phyloP scores from a whole-genome alignment of 2,797 vertebrate genomes.

The Falco rusticolus region DNA sequence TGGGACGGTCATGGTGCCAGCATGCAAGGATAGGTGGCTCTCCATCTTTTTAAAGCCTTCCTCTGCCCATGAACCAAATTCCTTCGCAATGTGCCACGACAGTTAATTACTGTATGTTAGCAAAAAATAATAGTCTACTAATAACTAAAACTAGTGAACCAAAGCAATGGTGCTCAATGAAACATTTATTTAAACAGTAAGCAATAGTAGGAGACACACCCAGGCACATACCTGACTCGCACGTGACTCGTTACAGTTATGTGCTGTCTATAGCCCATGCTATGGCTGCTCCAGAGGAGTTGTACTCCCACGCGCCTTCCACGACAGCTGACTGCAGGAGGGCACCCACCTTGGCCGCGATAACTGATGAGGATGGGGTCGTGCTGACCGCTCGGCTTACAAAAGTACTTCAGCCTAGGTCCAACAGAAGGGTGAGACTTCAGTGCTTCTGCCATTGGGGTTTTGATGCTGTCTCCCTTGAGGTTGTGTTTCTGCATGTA shows the following conservation, averaged over 20 bases:
- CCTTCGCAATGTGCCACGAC: background rate
- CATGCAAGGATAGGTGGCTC: background rate
- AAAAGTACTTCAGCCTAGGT: background rate
- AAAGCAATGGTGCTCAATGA: background rate
- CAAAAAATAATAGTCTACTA: background rate
- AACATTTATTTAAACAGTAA: background rate
- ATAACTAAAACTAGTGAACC: background rate
- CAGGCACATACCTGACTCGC: background rate
- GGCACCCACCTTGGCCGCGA: background rate
- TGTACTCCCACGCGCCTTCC: background rate
- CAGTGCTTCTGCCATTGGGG: background rate
- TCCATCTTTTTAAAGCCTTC: background rate
- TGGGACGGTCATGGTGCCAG: background rate
- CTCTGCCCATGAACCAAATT: background rate
- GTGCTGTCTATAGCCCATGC: background rate
- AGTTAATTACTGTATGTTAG: background rate
- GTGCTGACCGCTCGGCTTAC: background rate
- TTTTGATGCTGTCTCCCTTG: background rate
- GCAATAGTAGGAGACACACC: background rate
- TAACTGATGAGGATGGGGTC: background rate
- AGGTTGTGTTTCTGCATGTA: background rate
- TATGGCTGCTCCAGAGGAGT: background rate
- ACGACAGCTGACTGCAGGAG: background rate
- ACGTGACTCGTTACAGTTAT: background rate
- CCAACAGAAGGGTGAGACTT: background rate